phyloP scores from a whole-genome alignment of 2,797 vertebrate species.

The Echiichthys vipera region DNA sequence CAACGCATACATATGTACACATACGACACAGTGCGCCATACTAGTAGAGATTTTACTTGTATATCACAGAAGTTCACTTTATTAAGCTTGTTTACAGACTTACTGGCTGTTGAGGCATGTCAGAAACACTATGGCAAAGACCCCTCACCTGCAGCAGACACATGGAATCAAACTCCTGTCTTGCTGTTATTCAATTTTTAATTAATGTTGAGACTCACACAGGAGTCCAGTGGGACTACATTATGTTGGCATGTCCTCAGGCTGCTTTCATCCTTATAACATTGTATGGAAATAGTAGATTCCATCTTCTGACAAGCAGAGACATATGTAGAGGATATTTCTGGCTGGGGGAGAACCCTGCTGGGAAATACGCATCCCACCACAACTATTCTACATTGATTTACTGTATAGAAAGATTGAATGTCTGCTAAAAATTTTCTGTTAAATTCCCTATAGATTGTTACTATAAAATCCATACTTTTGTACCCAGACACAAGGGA shows the following conservation, averaged over 20 bases:
- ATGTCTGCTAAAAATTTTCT: slow-evolving; percentile 34
- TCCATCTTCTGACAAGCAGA: slow-evolving; percentile 22
- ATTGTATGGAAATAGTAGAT: slow-evolving; percentile 39
- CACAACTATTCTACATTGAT: slow-evolving; percentile 51
- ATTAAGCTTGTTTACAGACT: slow-evolving; percentile 53
- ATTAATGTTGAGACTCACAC: slow-evolving; percentile 47
- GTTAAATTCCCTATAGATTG: slow-evolving; percentile 48
- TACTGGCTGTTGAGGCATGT: neutral
- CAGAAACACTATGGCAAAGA: slow-evolving; percentile 18
- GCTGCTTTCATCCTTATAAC: slow-evolving; percentile 31
- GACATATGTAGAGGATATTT: slow-evolving; percentile 23
- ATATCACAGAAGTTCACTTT: slow-evolving; percentile 14
- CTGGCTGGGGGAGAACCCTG: slow-evolving; percentile 32
- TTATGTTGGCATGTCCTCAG: slow-evolving; percentile 25
- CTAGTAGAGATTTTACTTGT: neutral
- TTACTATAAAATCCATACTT: slow-evolving; percentile 23
- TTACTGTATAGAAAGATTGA: slow-evolving; percentile 47
- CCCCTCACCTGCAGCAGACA: slow-evolving; percentile 18
- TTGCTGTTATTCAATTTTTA: slow-evolving; percentile 50
- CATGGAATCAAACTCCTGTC: slow-evolving; percentile 40
- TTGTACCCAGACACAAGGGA: slow-evolving; percentile 4
- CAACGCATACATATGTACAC: slow-evolving; percentile 1
- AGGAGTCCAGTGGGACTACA: slow-evolving; percentile 33
- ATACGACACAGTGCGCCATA: neutral
- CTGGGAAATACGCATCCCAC: slow-evolving; percentile 45